Conservation (phyloP, 2,113 vertebrate genomes). For the Tupaia chinensis region DNA sequence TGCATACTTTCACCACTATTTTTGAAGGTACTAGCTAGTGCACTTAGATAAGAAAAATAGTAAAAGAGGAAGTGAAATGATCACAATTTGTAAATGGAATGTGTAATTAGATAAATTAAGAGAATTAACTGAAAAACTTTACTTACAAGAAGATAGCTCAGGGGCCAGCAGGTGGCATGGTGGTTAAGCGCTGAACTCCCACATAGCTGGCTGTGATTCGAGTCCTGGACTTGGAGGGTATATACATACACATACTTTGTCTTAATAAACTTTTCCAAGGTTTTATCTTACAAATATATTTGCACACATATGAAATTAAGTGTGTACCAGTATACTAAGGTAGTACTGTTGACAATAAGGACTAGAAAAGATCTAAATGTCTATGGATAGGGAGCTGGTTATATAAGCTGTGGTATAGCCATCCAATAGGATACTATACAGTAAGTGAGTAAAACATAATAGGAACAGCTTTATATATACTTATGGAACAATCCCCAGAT, state of each 20-base stretch:
- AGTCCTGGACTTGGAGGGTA: too few relatives aligned
- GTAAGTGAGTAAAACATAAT: background rate
- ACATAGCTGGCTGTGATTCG: too few relatives aligned
- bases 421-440: background rate
- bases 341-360: background rate
- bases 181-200: too few relatives aligned
- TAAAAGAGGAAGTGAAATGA: background rate
- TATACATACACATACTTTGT: background rate
- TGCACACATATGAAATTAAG: background rate
- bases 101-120: background rate
- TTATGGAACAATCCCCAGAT: background rate
- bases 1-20: background rate
- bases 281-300: background rate
- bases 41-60: background rate
- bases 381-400: background rate
- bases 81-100: background rate
- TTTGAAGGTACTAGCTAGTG: background rate
- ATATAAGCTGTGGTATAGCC: background rate
- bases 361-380: background rate
- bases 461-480: background rate
- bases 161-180: too few relatives aligned
- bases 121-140: background rate
- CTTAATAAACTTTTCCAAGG: background rate
- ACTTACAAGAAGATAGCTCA: background rate
- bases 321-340: background rate